Conservation (phyloP, 23 tunicate species). For the Styela plicata region DNA sequence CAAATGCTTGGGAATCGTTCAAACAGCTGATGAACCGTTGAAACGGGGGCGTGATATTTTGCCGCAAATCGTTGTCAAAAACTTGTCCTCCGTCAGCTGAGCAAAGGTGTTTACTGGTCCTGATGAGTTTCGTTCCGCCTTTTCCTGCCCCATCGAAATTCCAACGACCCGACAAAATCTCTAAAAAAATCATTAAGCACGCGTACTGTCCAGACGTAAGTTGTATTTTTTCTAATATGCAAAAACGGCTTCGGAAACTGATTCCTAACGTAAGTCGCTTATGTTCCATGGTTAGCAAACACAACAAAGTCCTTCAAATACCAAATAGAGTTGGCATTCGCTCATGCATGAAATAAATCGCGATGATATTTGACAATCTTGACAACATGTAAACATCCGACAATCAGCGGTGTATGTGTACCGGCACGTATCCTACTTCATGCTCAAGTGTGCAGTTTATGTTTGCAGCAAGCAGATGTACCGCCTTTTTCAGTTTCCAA, state of each 20-base stretch:
- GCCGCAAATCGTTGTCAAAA: constrained; percentile 23
- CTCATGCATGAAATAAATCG: background rate
- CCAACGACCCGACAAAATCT: constrained; percentile 13
- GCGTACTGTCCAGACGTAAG: background rate
- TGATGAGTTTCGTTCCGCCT: constrained; percentile 6
- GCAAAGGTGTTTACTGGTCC: constrained; percentile 10
- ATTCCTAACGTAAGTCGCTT: no score
- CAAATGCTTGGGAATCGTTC: constrained; percentile 26
- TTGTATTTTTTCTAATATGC: no score
- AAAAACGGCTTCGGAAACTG: no score
- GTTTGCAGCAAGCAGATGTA: background rate
- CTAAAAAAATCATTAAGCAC: constrained; percentile 20
- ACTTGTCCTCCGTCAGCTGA: constrained; percentile 21
- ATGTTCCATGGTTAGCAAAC: no score
- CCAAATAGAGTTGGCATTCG: no score
- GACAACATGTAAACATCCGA: constrained; percentile 21
- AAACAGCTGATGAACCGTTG: constrained; percentile 4
- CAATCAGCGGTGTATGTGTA: background rate
- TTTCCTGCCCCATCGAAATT: constrained; percentile 9
- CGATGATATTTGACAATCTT: constrained; percentile 8
- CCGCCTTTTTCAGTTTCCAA: no score
- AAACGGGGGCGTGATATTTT: constrained; percentile 13
- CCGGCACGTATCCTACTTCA: background rate
- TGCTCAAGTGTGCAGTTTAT: no score
- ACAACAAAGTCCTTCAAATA: no score